Evolutionary conservation across 2,888 invertebrate genomes (phyloP), one percentile per base, ranked within the genome.

Genomic region (Hirtodrosophila cameraria): DNA sequence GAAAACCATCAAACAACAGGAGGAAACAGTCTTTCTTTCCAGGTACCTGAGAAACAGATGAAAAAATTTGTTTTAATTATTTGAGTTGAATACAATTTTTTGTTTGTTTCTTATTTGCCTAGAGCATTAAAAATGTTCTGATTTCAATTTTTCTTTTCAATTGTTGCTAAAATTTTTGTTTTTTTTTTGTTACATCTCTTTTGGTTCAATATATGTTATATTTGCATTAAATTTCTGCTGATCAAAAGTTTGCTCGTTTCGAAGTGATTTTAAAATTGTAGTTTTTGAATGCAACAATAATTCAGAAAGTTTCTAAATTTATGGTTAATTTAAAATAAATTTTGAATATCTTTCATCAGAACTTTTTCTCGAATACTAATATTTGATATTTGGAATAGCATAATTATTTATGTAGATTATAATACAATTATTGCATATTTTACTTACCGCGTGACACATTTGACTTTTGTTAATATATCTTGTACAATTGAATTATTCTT

Each of bases 21-120:
- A 90, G 88, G 90, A 90, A 88, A 91, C 91, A 90, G 90, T 90
- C 91, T 90, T 90, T 90, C 91, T 89, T 89, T 89, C 90, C 90
- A 90, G 90, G 91, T 90, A 90, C 90, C 90, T 90, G 72, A 2
- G 35, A 61, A 86, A 70, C 62, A 74, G 49, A 82, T 46, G n/a
- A 25, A 54, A 70, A 68, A 71, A 52, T 13, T 57, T 36, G 57
- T 65, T 70, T 43, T 45, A 64, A 59, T 39, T 65, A 65, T 28
- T 16, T 11, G 4, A 13, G 0, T n/a, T 28, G 0, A 5, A 18
- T 3, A 9, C 8, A 15, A 3, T 20, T 18, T 36, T 27, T 4
- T n/a, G 28, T 0, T 41, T 3, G 1, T 8, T 36, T 7, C 11
- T 9, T 28, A 13, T 27, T 9, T 23, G 18, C n/a, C n/a, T n/a